Evolutionary conservation across 1,140 invertebrate genomes (phyloP), one percentile per base, ranked within the genome.

Genomic region (Streblospio benedicti): DNA sequence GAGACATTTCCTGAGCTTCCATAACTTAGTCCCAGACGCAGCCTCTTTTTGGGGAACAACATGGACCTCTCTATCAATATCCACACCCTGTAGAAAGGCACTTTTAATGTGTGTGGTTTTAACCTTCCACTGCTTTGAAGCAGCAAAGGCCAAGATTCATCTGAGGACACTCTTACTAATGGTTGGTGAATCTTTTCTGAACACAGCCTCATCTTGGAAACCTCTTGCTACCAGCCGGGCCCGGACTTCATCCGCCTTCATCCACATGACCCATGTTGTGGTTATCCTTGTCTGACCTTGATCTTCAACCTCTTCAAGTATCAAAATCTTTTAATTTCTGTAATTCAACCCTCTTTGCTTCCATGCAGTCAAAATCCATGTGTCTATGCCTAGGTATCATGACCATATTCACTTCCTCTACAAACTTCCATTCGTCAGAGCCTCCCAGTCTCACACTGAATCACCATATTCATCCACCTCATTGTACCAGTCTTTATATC

Each of bases 41-140:
- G 50, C 27, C 51, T 14, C 28, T 44, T 56, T 31, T 56, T 52
- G 12, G 16, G 51, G 47, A 63, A 59, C n/a, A 14, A 41, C 33
- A 27, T 9, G n/a, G 9, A 38, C n/a, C 9, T 38, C 35, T 38
- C 9, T 38, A 38, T 38, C 35, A 38, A 38, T 9, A n/a, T 9
- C 9, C 35, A 38, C n/a, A n/a, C 35, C 35, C n/a, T n/a, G 9
- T 9, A n/a, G 9, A 38, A 38, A n/a, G n/a, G 35, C 35, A 9
- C 9, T 9, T 38, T 38, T 38, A 38, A 38, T 38, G n/a, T 38
- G 9, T 38, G n/a, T 38, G n/a, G 35, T 38, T 38, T 38, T 38
- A 9, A 38, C 35, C n/a, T 9, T 38, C 35, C 35, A 38, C 9
- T 38, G 9, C 35, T 38, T 38, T 9, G 9, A 9, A 38, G 35